These are phyloP conservation scores for Epinotia bilunana DNA, from an alignment of 2,888 invertebrate species.

Conservation along the genomic window DNA sequence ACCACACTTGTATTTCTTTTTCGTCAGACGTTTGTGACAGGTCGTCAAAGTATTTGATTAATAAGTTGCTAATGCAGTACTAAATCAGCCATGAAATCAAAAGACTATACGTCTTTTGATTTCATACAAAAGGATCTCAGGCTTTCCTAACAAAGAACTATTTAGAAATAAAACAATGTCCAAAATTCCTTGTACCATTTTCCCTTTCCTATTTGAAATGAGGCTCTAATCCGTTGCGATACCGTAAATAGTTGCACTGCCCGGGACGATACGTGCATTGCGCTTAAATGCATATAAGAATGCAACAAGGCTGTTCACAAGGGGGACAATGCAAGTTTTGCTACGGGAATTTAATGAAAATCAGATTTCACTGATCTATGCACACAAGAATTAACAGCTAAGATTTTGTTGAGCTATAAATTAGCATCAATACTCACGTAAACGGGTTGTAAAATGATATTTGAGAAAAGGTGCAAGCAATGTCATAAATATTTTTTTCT, in stretches of 20 bases:
- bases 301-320: conserved; percentile 21
- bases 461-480: too few relatives aligned
- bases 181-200: conserved; percentile 19
- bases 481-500: too few relatives aligned
- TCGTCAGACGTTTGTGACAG: too few relatives aligned
- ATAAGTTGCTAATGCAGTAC: not conserved
- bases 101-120: too few relatives aligned
- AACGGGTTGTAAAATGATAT: too few relatives aligned
- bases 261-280: conserved; percentile 28
- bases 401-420: not conserved
- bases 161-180: conserved; percentile 12
- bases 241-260: conserved; percentile 14
- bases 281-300: conserved; percentile 39
- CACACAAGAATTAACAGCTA: not conserved
- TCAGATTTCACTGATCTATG: conserved; percentile 7
- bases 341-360: conserved; percentile 22
- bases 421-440: too few relatives aligned
- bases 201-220: conserved; percentile 3
- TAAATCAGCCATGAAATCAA: conserved; percentile 4
- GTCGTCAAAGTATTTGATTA: too few relatives aligned
- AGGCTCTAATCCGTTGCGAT: conserved; percentile 12
- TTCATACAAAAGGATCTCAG: conserved; percentile 3
- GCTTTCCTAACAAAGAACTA: conserved; percentile 9
- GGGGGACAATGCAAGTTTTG: conserved; percentile 22
- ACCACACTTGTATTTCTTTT: too few relatives aligned